These are phyloP conservation scores for Drosophila fungiperda DNA, from an alignment of 2,888 invertebrate species.

Conservation along the genomic window DNA sequence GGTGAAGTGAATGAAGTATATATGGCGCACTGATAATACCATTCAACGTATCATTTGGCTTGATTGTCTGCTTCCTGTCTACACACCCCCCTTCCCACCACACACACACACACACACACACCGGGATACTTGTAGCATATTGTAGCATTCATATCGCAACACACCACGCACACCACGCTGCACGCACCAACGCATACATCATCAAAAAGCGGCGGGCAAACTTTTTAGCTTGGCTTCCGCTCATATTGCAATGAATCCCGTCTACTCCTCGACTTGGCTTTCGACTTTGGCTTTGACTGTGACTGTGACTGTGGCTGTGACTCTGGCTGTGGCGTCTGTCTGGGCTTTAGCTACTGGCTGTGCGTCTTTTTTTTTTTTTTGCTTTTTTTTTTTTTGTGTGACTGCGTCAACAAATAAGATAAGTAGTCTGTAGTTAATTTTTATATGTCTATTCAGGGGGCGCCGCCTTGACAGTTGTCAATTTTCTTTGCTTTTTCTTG, in stretches of 20 bases:
- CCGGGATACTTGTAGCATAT: slow-evolving; percentile 53
- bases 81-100: slow-evolving; percentile 24
- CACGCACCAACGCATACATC: slow-evolving; percentile 40
- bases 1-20: slow-evolving; percentile 3
- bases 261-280: slow-evolving; percentile 6
- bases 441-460: slow-evolving; percentile 74
- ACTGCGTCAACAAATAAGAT: slow-evolving; percentile 76
- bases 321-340: slow-evolving; percentile 7
- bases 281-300: background rate
- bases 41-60: slow-evolving; percentile 65
- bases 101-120: too few relatives aligned
- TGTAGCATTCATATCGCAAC: slow-evolving; percentile 42
- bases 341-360: slow-evolving; percentile 23
- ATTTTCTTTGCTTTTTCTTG: slow-evolving; percentile 54
- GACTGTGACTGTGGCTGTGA: background rate
- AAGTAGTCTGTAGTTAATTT: slow-evolving; percentile 82
- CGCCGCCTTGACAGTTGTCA: slow-evolving; percentile 77
- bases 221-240: slow-evolving; percentile 54
- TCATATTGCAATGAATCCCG: slow-evolving; percentile 45
- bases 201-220: slow-evolving; percentile 51
- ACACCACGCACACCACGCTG: slow-evolving; percentile 3
- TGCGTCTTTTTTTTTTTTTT: background rate
- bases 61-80: slow-evolving; percentile 72
- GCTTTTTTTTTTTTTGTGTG: slow-evolving; percentile 1
- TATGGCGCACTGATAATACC: slow-evolving; percentile 42